phyloP scores from a whole-genome alignment of 2,888 invertebrate genomes.

The Caenorhabditis panamensis region DNA sequence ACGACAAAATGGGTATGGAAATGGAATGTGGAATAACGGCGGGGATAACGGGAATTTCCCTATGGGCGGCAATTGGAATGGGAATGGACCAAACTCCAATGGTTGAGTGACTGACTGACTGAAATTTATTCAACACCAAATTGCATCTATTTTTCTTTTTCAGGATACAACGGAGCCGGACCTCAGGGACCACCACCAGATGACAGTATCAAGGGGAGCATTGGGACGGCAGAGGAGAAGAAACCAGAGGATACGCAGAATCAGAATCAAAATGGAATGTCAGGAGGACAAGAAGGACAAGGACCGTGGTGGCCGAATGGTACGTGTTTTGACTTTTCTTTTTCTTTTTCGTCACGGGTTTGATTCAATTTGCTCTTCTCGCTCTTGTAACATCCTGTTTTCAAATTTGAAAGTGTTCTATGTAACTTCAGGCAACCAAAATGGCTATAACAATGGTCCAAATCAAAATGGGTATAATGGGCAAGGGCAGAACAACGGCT shows the following conservation, averaged over 20 bases:
- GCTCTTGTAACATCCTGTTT: not conserved
- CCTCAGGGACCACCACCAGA: constrained; percentile 38
- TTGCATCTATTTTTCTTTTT: not conserved
- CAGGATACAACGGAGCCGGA: constrained; percentile 33
- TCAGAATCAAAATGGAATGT: constrained; percentile 12
- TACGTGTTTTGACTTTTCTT: constrained; percentile 1
- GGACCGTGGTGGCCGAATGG: constrained; percentile 51
- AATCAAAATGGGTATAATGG: constrained; percentile 23
- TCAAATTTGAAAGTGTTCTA: too few species aligned
- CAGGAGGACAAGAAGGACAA: constrained; percentile 1
- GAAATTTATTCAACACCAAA: too few species aligned
- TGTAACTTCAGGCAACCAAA: constrained; percentile 34
- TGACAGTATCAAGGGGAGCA: constrained; percentile 50
- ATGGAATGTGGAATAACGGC: constrained; percentile 23
- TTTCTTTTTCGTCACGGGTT: not conserved
- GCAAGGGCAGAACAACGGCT: not conserved
- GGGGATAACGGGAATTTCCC: constrained; percentile 54
- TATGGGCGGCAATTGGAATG: constrained; percentile 40
- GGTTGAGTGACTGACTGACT: constrained; percentile 12
- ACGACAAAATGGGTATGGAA: constrained; percentile 52
- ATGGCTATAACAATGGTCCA: constrained; percentile 39
- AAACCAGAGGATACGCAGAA: constrained; percentile 14
- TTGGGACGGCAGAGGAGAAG: constrained; percentile 39
- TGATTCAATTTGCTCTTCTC: not conserved
- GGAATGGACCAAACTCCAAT: constrained; percentile 55